Evolutionary conservation across 2,888 invertebrate species (phyloP).

Genomic region (Lasioglossum villosulum): DNA sequence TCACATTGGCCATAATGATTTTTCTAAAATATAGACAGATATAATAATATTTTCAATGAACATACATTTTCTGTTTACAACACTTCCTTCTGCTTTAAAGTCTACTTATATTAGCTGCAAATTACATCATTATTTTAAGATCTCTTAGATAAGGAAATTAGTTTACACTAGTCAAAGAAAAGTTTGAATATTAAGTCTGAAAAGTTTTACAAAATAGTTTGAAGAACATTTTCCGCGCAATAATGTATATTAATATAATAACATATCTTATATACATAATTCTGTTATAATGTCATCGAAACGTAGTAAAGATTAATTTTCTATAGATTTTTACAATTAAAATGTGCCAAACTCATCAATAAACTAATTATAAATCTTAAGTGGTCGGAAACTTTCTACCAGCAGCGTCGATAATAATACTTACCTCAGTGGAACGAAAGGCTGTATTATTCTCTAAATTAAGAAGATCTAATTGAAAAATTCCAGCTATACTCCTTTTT

Average conservation of each 20-base stretch:
- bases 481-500: slow-evolving; percentile 88
- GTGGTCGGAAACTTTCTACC: neutral
- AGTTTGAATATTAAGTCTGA: neutral
- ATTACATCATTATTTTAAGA: neutral
- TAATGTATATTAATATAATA: neutral
- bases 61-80: neutral
- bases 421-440: slow-evolving; percentile 80
- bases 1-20: slow-evolving; percentile 83
- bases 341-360: neutral
- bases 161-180: neutral
- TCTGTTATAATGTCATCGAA: neutral
- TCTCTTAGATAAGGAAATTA: neutral
- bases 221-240: neutral
- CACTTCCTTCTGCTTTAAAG: neutral
- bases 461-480: slow-evolving; percentile 87
- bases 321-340: neutral
- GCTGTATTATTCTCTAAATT: slow-evolving; percentile 76
- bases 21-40: slow-evolving; percentile 69
- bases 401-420: slow-evolving; percentile 5
- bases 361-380: neutral
- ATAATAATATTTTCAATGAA: neutral
- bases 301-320: neutral
- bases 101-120: neutral
- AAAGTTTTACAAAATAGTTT: neutral
- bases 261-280: neutral